Base-by-base conservation (phyloP, 1,140 invertebrate species). In the Camponotus vicinus region DNA sequence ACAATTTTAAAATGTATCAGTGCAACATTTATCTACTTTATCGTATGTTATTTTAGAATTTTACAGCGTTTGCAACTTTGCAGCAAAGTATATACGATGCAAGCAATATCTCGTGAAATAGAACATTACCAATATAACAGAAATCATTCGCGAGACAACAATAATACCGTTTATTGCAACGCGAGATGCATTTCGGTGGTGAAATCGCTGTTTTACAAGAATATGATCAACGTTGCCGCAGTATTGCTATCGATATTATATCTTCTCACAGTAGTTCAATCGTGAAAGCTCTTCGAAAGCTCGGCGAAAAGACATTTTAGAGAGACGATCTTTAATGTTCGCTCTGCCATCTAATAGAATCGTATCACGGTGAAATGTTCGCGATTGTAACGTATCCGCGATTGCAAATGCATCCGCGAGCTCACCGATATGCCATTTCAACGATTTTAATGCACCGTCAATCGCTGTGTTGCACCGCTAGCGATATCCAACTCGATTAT, bases 381-480 rank as follows among this genome's bases (percentile, higher is more conserved):
- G 52, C 49, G 59, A 86, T 80, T 86, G 87, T 78, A 9, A 63
- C 57, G 32, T 49, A 61, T 71, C 49, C n/a, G 9, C 15, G 32
- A 45, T 34, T 15, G 84, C 34, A 76, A 83, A 86, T 82, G 70
- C 77, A 86, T 83, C 63, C 55, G 40, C 84, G 85, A 86, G 88
- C 88, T 86, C 66, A 40, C 49, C 57, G 85, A 89, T 87, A 66
- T 76, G 57, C 27, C 78, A 42, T 89, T 79, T 64, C 85, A 75
- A 87, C 71, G 88, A 89, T 90, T 90, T 90, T 90, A 90, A 90
- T 89, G 85, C 85, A 87, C 49, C 88, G 57, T 18, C 85, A 89
- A 90, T 90, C 83, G 80, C 70, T 66, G 32, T 9, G 9, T 0
- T 37, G 70, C 40, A 34, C 37, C 18, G 27, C 32, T 42, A 57